Conservation (phyloP, 1,140 invertebrate genomes). For the Adelges cooleyi region DNA sequence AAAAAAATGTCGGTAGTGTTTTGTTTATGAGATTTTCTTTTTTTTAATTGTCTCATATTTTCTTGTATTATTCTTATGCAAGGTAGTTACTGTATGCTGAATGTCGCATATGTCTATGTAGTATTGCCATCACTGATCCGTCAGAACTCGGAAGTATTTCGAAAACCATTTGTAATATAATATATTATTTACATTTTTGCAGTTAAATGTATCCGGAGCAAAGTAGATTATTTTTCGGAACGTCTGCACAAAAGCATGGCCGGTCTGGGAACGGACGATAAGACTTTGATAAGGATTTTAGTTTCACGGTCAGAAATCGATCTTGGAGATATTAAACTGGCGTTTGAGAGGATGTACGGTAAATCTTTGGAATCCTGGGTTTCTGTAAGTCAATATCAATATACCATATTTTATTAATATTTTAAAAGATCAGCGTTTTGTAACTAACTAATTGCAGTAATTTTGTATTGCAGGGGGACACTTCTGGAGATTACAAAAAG, state of each 20-base stretch:
- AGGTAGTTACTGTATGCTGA: too few relatives aligned
- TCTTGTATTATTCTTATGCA: too few relatives aligned
- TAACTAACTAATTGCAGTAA: slow-evolving; percentile 37
- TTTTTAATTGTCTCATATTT: too few relatives aligned
- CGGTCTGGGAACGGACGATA: slow-evolving; percentile 73
- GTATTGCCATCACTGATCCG: too few relatives aligned
- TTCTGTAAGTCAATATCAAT: slow-evolving; percentile 31
- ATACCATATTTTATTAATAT: background rate
- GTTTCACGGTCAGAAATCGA: slow-evolving; percentile 80
- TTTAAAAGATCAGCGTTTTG: background rate
- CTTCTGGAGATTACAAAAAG: slow-evolving; percentile 75
- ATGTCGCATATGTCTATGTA: too few relatives aligned
- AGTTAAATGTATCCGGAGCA: slow-evolving; percentile 74
- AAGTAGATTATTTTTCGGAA: slow-evolving; percentile 79
- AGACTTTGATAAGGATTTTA: slow-evolving; percentile 73
- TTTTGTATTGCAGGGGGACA: slow-evolving; percentile 64
- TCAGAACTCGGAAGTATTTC: too few relatives aligned
- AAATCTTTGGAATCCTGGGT: slow-evolving; percentile 69
- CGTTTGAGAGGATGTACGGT: slow-evolving; percentile 64
- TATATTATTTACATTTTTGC: slow-evolving; percentile 11
- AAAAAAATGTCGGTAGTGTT: too few relatives aligned
- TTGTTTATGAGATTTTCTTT: too few relatives aligned
- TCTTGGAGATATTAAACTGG: slow-evolving; percentile 70
- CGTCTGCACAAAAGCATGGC: slow-evolving; percentile 78
- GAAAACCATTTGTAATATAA: too few relatives aligned